These are phyloP conservation scores for Elysia chlorotica DNA, from an alignment of 1,140 invertebrate species.

Conservation along the genomic window DNA sequence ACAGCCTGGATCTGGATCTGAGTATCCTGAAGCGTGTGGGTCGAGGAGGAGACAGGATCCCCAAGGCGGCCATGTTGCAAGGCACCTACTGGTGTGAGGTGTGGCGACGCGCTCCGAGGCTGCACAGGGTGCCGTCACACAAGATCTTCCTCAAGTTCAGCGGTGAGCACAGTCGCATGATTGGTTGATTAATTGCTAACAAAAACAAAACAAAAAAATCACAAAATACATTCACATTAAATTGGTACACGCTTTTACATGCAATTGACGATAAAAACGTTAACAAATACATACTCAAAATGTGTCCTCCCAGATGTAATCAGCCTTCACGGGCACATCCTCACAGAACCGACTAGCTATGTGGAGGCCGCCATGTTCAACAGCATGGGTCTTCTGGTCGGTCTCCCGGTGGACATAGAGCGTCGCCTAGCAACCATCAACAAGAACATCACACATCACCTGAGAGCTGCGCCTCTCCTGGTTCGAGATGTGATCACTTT, in stretches of 20 bases:
- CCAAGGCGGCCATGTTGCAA: constrained; percentile 31
- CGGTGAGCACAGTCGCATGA: constrained; percentile 21
- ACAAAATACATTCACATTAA: too few species aligned
- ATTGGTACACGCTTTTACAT: neutral
- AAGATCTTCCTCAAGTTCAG: constrained; percentile 32
- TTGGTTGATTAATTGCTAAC: neutral
- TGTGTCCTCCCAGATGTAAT: constrained; percentile 12
- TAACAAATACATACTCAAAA: neutral
- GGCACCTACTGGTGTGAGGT: constrained; percentile 43
- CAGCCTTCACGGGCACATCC: constrained; percentile 1
- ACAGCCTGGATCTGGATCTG: neutral
- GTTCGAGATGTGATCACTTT: constrained; percentile 15
- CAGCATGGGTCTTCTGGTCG: constrained; percentile 1
- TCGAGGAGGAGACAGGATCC: neutral
- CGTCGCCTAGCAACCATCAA: neutral
- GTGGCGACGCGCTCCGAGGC: constrained; percentile 28
- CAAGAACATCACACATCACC: constrained; percentile 9
- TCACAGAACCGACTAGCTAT: neutral
- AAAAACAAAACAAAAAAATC: too few species aligned
- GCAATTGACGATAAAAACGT: neutral
- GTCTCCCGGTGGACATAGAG: neutral
- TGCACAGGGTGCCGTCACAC: constrained; percentile 25
- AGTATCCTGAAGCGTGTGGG: constrained; percentile 5
- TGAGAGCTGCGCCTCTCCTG: neutral
- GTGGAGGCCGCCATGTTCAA: constrained; percentile 7